A percentile compares a stretch with the other conserved stretches of the same genome.
These are phyloP conservation scores for Octopus bimaculoides DNA, from an alignment of 1,140 invertebrate genomes.

Conservation along the genomic window DNA sequence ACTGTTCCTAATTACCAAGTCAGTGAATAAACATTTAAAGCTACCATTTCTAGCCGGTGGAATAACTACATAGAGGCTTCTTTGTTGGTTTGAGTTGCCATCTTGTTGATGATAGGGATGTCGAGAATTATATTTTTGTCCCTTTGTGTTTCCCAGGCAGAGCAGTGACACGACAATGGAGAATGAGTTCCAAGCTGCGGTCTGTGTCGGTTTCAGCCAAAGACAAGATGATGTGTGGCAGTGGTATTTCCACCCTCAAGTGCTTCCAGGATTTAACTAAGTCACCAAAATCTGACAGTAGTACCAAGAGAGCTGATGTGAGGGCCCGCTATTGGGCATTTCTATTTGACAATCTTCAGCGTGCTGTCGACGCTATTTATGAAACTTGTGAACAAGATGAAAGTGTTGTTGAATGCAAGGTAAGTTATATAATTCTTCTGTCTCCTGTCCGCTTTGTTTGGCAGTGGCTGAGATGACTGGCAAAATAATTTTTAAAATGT, in stretches of 20 bases:
- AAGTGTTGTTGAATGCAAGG: constrained; percentile 66
- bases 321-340: constrained; percentile 91
- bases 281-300: constrained; percentile 45
- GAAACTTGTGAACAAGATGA: constrained; percentile 67
- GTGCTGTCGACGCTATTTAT: constrained; percentile 77
- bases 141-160: background rate
- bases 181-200: background rate
- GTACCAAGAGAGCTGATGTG: constrained; percentile 63
- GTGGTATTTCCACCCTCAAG: background rate
- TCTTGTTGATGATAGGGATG: background rate
- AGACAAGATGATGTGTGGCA: constrained; percentile 2
- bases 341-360: constrained; percentile 88
- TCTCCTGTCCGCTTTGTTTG: too few relatives aligned
- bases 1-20: background rate
- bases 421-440: constrained; percentile 33
- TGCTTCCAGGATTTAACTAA: constrained; percentile 34
- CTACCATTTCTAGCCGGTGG: background rate
- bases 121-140: background rate
- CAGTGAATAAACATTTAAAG: background rate
- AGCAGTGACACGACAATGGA: background rate
- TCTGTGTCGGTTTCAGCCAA: constrained; percentile 10
- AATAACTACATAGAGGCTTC: background rate
- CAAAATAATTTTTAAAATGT: too few relatives aligned
- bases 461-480: too few relatives aligned
- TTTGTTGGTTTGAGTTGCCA: background rate